Evolutionary conservation across 2,113 vertebrate species (phyloP), one percentile per base, ranked within the genome.

Genomic region (Kryptolebias marmoratus): DNA sequence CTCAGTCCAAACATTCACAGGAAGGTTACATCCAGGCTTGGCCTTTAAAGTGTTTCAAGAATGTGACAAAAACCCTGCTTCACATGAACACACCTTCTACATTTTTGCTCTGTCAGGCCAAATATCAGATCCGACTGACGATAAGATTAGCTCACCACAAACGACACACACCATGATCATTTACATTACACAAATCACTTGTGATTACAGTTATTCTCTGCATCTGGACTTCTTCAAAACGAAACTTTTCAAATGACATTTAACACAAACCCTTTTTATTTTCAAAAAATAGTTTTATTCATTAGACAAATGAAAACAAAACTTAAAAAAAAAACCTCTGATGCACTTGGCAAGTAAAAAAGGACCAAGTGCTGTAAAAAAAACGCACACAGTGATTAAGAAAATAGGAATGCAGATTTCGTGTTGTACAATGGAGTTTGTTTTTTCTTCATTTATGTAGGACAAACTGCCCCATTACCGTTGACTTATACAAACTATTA

Each of bases 401-500:
- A 73, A 15, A 57, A 59, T 52, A 22, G 22, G 10, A 39, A 58
- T 71, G 31, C 18, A 32, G 15, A 56, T 48, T 32, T 64, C 48
- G 48, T n/a, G 2, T 77, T 79, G 60, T 27, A 14, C 45, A 30
- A 45, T 28, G 60, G 22, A 22, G 22, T 22, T 22, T 12, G 27
- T 70, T 77, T 65, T 5, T 60, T 79, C 68, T 69, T 62, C 39
- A 42, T 79, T 77, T 74, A 76, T 79, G 54, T 72, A 45, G 86
- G 48, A 86, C 79, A 87, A 84, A 75, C 71, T 76, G 74, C 82
- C 73, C 80, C 58, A 69, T 61, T 84, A 72, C 84, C 69, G 71
- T 49, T 76, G 73, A 77, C 80, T 85, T 83, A 81, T 71, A 82
- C 71, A 85, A 85, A 61, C 82, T 79, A 75, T 79, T 84, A 81